Evolutionary conservation across 2,797 vertebrate genomes (phyloP).

Genomic region (Sebastes nivosus): DNA sequence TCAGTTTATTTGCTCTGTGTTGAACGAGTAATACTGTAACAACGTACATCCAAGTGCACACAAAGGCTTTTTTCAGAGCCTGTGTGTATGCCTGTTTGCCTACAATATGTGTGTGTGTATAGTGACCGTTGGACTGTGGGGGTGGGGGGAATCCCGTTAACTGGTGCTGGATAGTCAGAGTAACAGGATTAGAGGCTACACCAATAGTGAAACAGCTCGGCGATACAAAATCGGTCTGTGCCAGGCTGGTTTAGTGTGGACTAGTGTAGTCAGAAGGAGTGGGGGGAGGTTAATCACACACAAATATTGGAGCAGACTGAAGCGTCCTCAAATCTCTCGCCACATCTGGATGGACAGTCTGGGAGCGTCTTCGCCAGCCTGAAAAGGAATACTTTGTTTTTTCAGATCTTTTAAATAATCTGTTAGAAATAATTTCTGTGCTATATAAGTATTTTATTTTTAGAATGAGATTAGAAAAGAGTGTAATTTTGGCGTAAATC

Average conservation of each 20-base stretch:
- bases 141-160: slow-evolving; percentile 46
- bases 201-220: slow-evolving; percentile 61
- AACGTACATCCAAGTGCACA: slow-evolving; percentile 24
- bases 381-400: neutral
- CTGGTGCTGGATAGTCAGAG: slow-evolving; percentile 51
- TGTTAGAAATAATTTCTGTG: neutral
- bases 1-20: slow-evolving; percentile 22
- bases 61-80: slow-evolving; percentile 50
- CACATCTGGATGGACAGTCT: slow-evolving; percentile 68
- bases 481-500: slow-evolving; percentile 21
- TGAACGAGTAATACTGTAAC: slow-evolving; percentile 12
- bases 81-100: slow-evolving; percentile 27
- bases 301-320: slow-evolving; percentile 54
- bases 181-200: slow-evolving; percentile 81
- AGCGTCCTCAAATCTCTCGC: slow-evolving; percentile 55
- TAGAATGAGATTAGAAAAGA: slow-evolving; percentile 8
- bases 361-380: slow-evolving; percentile 40
- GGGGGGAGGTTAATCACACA: slow-evolving; percentile 64
- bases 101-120: slow-evolving; percentile 20
- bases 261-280: slow-evolving; percentile 40
- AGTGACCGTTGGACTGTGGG: slow-evolving; percentile 19
- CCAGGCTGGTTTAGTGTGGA: slow-evolving; percentile 56
- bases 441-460: neutral
- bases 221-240: slow-evolving; percentile 62
- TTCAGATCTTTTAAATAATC: slow-evolving; percentile 1